Evolutionary conservation across 2,888 invertebrate genomes (phyloP), one percentile per base, ranked within the genome.

Genomic region (Drosophila quinaria): DNA sequence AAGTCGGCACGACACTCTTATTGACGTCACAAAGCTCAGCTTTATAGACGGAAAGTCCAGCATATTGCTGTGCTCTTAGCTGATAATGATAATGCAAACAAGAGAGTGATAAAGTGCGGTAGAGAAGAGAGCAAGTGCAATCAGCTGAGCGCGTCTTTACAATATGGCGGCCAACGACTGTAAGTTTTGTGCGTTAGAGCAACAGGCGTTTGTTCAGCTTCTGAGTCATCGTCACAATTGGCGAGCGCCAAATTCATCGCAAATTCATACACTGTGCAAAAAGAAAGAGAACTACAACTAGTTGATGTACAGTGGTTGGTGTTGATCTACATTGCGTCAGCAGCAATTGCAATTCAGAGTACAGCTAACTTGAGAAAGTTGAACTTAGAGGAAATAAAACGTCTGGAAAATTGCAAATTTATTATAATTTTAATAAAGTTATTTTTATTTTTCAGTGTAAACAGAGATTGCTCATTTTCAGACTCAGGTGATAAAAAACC

Each of bases 181-280:
- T 31, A 13, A 47, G 37, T 37, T 42, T 61, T 15, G n/a, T 61
- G 66, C 60, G 58, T 71, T 61, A 72, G 62, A 73, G 72, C 74
- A 74, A 74, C 75, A 74, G 65, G 70, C 74, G 50, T 62, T 65
- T 56, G 50, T 33, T 50, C 58, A 62, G 58, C 71, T 51, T 75
- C 59, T 74, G 76, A 74, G 17, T 74, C 74, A 74, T 62, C 61
- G n/a, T 15, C 35, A 17, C 8, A 19, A 13, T 39, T 39, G 39
- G 39, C 35, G 41, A 19, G 41, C 51, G 56, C 44, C 31, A 60
- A 60, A 33, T 17, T 19, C 31, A 49, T 22, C 17, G 54, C 37
- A 70, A 47, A n/a, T 15, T 44, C 33, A 39, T 66, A 49, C 55
- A 74, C 61, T 66, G 75, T n/a, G 47, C 15, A 35, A 70, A 70